phyloP scores from a whole-genome alignment of 2,888 invertebrate genomes.

The Heliconius sara region DNA sequence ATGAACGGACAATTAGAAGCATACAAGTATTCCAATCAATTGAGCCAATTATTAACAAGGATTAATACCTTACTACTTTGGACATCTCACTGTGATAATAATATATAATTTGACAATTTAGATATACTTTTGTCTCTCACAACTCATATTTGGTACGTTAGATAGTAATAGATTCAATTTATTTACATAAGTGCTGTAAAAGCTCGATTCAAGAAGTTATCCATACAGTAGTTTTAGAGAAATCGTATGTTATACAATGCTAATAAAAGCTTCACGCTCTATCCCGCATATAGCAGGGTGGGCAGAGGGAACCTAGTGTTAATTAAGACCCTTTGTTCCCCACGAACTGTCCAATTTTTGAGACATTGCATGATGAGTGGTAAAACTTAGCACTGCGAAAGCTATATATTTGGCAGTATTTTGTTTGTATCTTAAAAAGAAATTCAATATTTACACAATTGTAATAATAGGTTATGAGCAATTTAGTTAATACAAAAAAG shows the following conservation, averaged over 20 bases:
- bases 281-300: not conserved
- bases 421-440: slow-evolving; percentile 6
- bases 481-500: not conserved
- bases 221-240: not conserved
- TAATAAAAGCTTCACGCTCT: not conserved
- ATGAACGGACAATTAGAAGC: slow-evolving; percentile 26
- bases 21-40: slow-evolving; percentile 2
- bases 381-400: not conserved
- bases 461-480: slow-evolving; percentile 6
- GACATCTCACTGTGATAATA: slow-evolving; percentile 11
- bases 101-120: slow-evolving; percentile 21
- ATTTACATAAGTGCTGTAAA: slow-evolving; percentile 15
- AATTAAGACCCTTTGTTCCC: not conserved
- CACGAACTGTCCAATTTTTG: not conserved
- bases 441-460: slow-evolving; percentile 5
- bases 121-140: slow-evolving; percentile 12
- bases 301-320: not conserved
- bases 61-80: slow-evolving; percentile 11
- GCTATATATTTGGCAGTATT: slow-evolving; percentile 26
- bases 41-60: slow-evolving; percentile 20
- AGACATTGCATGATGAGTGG: not conserved
- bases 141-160: slow-evolving; percentile 31
- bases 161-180: slow-evolving; percentile 14
- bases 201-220: not conserved
- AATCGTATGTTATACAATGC: not conserved